These are phyloP conservation scores for Ptycholaimellus sp. DNA, from an alignment of 2,888 invertebrate genomes.

Conservation along the genomic window DNA sequence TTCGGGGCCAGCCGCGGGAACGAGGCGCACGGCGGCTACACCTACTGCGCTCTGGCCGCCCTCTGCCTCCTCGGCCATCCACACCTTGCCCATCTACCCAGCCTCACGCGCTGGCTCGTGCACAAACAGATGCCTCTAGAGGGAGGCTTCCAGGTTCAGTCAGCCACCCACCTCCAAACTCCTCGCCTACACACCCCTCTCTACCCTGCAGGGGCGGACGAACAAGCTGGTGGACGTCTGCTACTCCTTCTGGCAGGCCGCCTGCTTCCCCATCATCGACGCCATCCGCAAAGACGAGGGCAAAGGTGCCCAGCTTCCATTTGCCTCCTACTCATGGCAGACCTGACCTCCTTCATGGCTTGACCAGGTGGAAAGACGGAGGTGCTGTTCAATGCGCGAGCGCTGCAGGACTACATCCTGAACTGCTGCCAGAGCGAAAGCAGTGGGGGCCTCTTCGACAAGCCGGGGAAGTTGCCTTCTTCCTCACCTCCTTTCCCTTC, in stretches of 20 bases:
- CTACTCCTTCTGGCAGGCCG: conserved; percentile 97
- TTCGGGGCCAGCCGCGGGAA: conserved; percentile 75
- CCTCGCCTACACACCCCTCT: too few species aligned
- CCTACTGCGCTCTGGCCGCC: conserved; percentile 81
- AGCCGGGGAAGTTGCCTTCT: conserved; percentile 65
- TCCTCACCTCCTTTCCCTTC: neutral
- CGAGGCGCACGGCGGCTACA: conserved; percentile 98
- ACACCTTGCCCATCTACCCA: conserved; percentile 10
- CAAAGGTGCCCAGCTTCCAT: conserved; percentile 3
- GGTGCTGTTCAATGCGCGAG: conserved; percentile 14
- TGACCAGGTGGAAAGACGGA: conserved; percentile 3
- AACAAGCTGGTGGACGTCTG: conserved; percentile 96
- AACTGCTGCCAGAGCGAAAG: conserved; percentile 56
- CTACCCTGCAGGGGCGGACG: conserved; percentile 68
- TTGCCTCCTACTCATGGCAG: too few species aligned
- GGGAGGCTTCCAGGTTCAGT: conserved; percentile 61
- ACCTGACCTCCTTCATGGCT: too few species aligned
- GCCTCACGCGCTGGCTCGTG: conserved; percentile 43
- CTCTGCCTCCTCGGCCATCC: conserved; percentile 47
- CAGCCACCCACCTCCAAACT: neutral
- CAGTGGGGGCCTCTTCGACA: conserved; percentile 68
- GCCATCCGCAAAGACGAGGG: conserved; percentile 35
- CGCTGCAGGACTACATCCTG: conserved; percentile 78
- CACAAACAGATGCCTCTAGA: conserved; percentile 74
- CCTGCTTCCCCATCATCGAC: conserved; percentile 62